Base-by-base conservation (phyloP, 2,113 vertebrate genomes). In the Hystrix brachyura region DNA sequence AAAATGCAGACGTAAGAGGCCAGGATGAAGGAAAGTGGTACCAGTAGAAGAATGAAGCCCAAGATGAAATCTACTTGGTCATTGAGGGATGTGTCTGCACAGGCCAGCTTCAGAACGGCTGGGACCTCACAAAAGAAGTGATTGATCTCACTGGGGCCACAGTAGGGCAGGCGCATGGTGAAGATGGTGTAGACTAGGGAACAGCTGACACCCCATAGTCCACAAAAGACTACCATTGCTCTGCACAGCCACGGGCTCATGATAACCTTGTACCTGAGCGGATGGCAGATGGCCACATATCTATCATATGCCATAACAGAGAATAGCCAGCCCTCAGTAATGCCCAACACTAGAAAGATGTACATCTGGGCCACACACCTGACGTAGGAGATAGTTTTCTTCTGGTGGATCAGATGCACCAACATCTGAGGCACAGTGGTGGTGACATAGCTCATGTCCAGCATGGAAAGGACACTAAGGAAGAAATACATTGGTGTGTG, bases 101-200 rank as follows among this genome's bases (percentile, higher is more conserved):
- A 98, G 71, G 95, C 96, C 62, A 98, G 65, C 79, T 97, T 98
- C 48, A 98, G 86, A 80, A 97, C 86, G 90, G 97, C 97, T 55
- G 97, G 94, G 6, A 98, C 94, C 46, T 98, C 96, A 23, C 97
- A 98, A 88, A 98, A 98, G 80, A 98, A 97, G 82, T 97, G 97
- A 19, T 97, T 98, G 82, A 96, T 97, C 71, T 97, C 96, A 79
- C 38, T 97, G 53, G 95, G 82, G 34, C 96, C 97, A 96, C 97
- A 97, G 38, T 97, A 98, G 46, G 97, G 96, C 46, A 97, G 78
- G 15, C 10, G 43, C 95, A 98, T 95, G 7, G 95, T 97, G 62
- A 97, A 97, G 82, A 97, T 72, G 18, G 95, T 96, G 14, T 98
- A 97, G 62, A 97, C 62, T 5, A 97, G 51, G 80, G 96, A 97